Evolutionary conservation across 1,140 invertebrate species (phyloP), one percentile per base, ranked within the genome.

Genomic region (Drosophila watanabei): DNA sequence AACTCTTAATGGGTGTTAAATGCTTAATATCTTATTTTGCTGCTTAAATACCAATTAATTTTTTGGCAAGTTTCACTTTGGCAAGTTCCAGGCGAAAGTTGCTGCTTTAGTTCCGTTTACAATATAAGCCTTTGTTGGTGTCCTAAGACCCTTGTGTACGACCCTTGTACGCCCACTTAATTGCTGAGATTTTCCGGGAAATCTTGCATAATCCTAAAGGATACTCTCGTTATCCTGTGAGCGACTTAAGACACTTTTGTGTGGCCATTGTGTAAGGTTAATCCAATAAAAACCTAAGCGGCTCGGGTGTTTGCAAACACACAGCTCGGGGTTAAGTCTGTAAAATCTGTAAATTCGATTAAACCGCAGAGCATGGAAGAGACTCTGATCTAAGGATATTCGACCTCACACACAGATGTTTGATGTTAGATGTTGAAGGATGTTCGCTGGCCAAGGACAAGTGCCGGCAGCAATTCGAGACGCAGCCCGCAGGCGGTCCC

Each of bases 321-420:
- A 88, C 30, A 64, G 41, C 77, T 59, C 64, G 14, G 11, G 11
- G 48, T 24, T 52, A 52, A 52, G 51, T 14, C 51, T 35, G 51
- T 35, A 35, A 89, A 90, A 89, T 89, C 86, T 89, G 70, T 80
- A 82, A 89, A 89, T 73, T 89, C 86, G 86, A 89, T 89, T 89
- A 89, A 89, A 90, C 86, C 87, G 86, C 86, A 89, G 71, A 86
- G 87, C 86, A 89, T 89, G 86, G 73, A 18, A 30, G 49, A 32
- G 32, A 18, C 35, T 16, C 20, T 14, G 20, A 35, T 59, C 70
- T 60, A 60, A 73, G 70, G 61, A 59, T 61, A 79, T 76, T 77
- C 69, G 65, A 56, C n/a, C 30, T 14, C 45, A 57, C 65, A 28
- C 64, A 63, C 48, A 76, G 61, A 51, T 65, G 61, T 58, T 59